A percentile compares a stretch with the other conserved stretches of the same genome.
phyloP scores from a whole-genome alignment of 2,888 invertebrate species.

The Lingula anatina region DNA sequence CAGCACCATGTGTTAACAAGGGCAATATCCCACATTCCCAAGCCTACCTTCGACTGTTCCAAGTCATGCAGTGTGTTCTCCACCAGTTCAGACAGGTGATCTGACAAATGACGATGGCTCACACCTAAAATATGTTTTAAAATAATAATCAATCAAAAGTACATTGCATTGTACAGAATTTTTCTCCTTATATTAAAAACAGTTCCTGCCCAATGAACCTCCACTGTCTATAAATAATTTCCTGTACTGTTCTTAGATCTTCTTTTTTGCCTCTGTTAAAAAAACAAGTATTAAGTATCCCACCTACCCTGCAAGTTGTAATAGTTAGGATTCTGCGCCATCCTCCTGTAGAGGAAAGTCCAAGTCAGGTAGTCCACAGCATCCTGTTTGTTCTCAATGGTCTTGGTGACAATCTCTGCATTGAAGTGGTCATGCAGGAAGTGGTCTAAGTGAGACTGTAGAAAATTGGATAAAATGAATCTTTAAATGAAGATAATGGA shows the following conservation, averaged over 20 bases:
- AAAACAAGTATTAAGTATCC: no score
- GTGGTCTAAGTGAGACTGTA: slow-evolving; percentile 90
- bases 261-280: no score
- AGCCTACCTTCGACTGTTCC: slow-evolving; percentile 76
- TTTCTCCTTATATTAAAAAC: no score
- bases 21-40: no score
- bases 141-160: no score
- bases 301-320: slow-evolving; percentile 80
- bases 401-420: slow-evolving; percentile 99
- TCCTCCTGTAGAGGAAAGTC: slow-evolving; percentile 94
- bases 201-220: no score
- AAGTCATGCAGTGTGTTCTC: slow-evolving; percentile 91
- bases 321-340: slow-evolving; percentile 99
- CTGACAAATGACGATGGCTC: slow-evolving; percentile 93
- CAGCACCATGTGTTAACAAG: no score
- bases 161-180: no score
- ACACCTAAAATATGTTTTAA: slow-evolving; percentile 71
- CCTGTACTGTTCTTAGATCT: no score
- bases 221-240: no score
- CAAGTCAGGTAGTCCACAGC: slow-evolving; percentile 99
- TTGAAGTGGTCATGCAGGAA: slow-evolving; percentile 98
- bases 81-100: slow-evolving; percentile 95
- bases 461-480: slow-evolving; percentile 2
- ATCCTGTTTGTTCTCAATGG: slow-evolving; percentile 99
- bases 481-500: no score